Conservation (phyloP, 2,797 vertebrate genomes). For the Melanotaenia nigrans region DNA sequence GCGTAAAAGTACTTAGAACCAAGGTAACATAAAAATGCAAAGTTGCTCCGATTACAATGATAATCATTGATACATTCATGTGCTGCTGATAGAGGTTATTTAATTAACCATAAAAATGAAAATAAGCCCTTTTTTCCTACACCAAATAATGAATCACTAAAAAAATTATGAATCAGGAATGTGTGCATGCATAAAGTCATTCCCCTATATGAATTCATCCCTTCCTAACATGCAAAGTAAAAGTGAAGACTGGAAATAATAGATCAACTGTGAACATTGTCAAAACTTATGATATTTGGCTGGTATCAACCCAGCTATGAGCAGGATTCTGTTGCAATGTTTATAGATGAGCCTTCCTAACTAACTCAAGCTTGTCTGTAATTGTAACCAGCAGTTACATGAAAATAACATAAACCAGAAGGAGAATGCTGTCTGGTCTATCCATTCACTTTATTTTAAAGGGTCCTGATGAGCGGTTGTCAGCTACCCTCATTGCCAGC, state of each 20-base stretch:
- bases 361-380: slow-evolving; percentile 57
- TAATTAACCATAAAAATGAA: background rate
- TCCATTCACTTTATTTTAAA: slow-evolving; percentile 72
- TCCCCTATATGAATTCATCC: background rate
- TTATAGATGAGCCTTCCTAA: slow-evolving; percentile 47
- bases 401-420: slow-evolving; percentile 68
- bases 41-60: background rate
- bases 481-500: slow-evolving; percentile 51
- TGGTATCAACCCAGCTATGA: slow-evolving; percentile 19
- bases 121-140: slow-evolving; percentile 25
- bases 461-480: slow-evolving; percentile 66
- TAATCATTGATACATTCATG: background rate
- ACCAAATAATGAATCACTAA: slow-evolving; percentile 1
- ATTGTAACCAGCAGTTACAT: slow-evolving; percentile 69
- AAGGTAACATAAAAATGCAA: background rate
- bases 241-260: background rate
- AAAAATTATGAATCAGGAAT: slow-evolving; percentile 4
- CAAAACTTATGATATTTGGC: slow-evolving; percentile 20
- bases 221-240: background rate
- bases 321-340: slow-evolving; percentile 21
- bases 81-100: background rate
- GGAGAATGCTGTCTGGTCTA: slow-evolving; percentile 55
- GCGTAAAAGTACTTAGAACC: background rate
- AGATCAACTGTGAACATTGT: slow-evolving; percentile 17
- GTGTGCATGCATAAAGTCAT: background rate